These are phyloP conservation scores for Drosophila sordidapex DNA, from an alignment of 2,888 invertebrate genomes.

Conservation along the genomic window DNA sequence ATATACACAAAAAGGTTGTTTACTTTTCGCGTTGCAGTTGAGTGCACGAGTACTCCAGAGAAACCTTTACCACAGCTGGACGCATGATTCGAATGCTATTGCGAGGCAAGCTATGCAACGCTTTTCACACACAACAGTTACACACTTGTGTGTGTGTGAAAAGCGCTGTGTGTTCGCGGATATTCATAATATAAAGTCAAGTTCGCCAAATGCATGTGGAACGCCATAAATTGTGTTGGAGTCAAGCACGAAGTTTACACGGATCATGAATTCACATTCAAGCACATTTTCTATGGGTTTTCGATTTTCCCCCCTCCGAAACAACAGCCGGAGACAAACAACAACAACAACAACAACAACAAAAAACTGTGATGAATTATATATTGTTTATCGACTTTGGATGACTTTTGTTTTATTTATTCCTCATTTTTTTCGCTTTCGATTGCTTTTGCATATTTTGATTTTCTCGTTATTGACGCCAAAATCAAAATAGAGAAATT, in stretches of 20 bases:
- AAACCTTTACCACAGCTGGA: slow-evolving; percentile 22
- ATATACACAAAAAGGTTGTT: slow-evolving; percentile 66
- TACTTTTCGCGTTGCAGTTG: slow-evolving; percentile 58
- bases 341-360: slow-evolving; percentile 60
- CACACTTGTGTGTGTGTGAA: not conserved
- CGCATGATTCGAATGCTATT: slow-evolving; percentile 11
- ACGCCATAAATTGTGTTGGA: slow-evolving; percentile 16
- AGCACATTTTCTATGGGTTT: slow-evolving; percentile 35
- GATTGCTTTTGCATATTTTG: slow-evolving; percentile 30
- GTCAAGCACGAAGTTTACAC: not conserved
- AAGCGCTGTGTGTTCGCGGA: not conserved
- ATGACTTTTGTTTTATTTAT: slow-evolving; percentile 16
- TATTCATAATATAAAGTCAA: not conserved
- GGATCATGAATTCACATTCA: slow-evolving; percentile 17
- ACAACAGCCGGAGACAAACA: slow-evolving; percentile 53
- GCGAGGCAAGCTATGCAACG: slow-evolving; percentile 33
- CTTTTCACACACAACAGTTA: slow-evolving; percentile 11
- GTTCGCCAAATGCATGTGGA: not conserved
- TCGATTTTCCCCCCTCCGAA: slow-evolving; percentile 23
- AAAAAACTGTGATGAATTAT: slow-evolving; percentile 71
- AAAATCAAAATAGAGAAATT: slow-evolving; percentile 7
- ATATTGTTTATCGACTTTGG: slow-evolving; percentile 57
- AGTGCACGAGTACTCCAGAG: slow-evolving; percentile 6
- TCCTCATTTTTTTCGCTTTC: not conserved
- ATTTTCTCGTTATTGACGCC: slow-evolving; percentile 13